These are phyloP conservation scores for Mythimna ferrago DNA, from an alignment of 2,888 invertebrate species.

Conservation along the genomic window DNA sequence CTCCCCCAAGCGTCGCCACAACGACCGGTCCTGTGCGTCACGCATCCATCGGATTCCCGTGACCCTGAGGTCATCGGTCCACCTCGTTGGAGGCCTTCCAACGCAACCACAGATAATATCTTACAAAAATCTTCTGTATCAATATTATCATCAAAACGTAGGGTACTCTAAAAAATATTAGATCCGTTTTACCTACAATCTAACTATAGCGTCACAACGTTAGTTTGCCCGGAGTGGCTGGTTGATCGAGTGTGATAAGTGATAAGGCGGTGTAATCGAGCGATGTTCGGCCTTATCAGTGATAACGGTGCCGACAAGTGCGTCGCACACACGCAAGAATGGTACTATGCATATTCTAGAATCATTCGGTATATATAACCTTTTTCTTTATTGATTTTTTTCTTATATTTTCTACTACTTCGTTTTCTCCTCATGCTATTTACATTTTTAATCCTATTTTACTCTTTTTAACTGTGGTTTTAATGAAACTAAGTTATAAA, in stretches of 20 bases:
- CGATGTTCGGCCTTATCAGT: conserved; percentile 87
- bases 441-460: not conserved
- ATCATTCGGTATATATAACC: conserved; percentile 77
- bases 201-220: conserved; percentile 39
- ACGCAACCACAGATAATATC: conserved; percentile 19
- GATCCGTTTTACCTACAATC: conserved; percentile 26
- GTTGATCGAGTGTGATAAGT: conserved; percentile 86
- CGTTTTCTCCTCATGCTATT: not conserved
- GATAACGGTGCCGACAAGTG: conserved; percentile 87
- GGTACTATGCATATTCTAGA: conserved; percentile 78
- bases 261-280: conserved; percentile 85
- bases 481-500: not conserved
- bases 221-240: conserved; percentile 56
- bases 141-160: conserved; percentile 1
- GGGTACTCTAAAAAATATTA: conserved; percentile 38
- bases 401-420: not conserved
- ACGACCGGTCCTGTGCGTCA: too few relatives aligned
- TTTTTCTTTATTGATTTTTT: conserved; percentile 39
- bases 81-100: too few relatives aligned
- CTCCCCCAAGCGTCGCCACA: too few relatives aligned
- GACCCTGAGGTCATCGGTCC: too few relatives aligned
- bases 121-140: not conserved
- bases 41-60: too few relatives aligned
- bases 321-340: conserved; percentile 73
- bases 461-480: not conserved